These are phyloP conservation scores for Leptinotarsa undecemlineata DNA, from an alignment of 1,140 invertebrate genomes.

Conservation along the genomic window DNA sequence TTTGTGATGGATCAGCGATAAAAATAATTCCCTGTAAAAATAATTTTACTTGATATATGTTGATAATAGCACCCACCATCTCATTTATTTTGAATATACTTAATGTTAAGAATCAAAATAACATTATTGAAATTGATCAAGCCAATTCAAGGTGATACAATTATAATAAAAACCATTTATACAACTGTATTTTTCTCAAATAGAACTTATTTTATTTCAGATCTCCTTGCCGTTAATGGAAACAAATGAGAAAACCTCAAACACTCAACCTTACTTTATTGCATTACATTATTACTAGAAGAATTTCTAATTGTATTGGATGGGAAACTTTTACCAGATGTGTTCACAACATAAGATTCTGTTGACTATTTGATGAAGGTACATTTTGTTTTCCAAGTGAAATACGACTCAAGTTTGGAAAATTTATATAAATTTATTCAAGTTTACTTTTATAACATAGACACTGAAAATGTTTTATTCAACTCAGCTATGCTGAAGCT, in stretches of 20 bases:
- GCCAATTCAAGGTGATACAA: too few relatives aligned
- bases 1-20: too few relatives aligned
- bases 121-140: too few relatives aligned
- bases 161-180: too few relatives aligned
- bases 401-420: not conserved
- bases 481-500: slow-evolving; percentile 6
- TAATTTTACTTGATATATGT: too few relatives aligned
- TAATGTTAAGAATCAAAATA: too few relatives aligned
- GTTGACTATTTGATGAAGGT: not conserved
- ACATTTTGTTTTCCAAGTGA: not conserved
- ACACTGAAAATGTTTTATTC: not conserved
- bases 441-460: slow-evolving; percentile 4
- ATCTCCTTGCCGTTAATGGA: not conserved
- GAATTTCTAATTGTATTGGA: not conserved
- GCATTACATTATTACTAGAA: not conserved
- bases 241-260: not conserved
- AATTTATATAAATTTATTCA: slow-evolving; percentile 2
- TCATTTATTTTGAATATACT: too few relatives aligned
- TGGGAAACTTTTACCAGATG: not conserved
- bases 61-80: too few relatives aligned
- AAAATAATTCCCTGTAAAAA: too few relatives aligned
- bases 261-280: not conserved
- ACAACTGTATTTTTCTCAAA: too few relatives aligned
- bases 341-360: not conserved
- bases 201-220: not conserved